Evolutionary conservation across 2,113 vertebrate genomes (phyloP).

Genomic region (Zootoca vivipara): DNA sequence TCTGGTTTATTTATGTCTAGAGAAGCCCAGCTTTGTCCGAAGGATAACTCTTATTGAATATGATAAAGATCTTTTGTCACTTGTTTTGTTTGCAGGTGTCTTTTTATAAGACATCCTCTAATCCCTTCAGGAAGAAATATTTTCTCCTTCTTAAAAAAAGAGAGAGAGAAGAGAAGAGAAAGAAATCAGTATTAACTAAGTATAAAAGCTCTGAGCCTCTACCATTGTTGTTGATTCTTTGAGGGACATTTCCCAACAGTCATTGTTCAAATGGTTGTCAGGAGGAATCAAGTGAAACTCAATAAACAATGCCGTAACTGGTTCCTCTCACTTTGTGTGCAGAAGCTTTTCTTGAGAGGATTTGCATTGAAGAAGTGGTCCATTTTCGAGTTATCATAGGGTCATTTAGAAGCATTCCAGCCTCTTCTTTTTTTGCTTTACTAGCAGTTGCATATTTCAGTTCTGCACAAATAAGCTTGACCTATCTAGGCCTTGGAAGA

Average conservation of each 20-base stretch:
- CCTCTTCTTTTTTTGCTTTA: conserved; percentile 45
- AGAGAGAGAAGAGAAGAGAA: background rate
- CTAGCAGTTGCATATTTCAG: conserved; percentile 57
- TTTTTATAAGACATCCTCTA: conserved; percentile 84
- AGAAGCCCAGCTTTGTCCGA: conserved; percentile 62
- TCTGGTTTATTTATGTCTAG: conserved; percentile 49
- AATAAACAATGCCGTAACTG: conserved; percentile 89
- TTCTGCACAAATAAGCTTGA: conserved; percentile 60
- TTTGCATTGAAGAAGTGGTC: conserved; percentile 82
- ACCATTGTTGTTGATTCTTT: conserved; percentile 87
- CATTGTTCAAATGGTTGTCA: conserved; percentile 99
- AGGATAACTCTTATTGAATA: conserved; percentile 75
- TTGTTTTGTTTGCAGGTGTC: conserved; percentile 92
- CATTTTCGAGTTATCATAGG: conserved; percentile 74
- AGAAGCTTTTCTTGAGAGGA: conserved; percentile 81
- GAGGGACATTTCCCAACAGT: conserved; percentile 93
- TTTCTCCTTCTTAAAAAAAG: conserved; percentile 83
- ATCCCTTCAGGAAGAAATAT: conserved; percentile 96
- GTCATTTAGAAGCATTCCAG: conserved; percentile 69
- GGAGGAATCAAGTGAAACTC: conserved; percentile 94
- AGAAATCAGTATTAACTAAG: conserved; percentile 81
- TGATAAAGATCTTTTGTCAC: conserved; percentile 88
- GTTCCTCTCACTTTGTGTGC: conserved; percentile 84
- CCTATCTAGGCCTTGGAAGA: conserved; percentile 7
- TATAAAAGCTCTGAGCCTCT: conserved; percentile 89